Base-by-base conservation (phyloP, 2,113 vertebrate species). In the Chamaetylas fuelleborni region DNA sequence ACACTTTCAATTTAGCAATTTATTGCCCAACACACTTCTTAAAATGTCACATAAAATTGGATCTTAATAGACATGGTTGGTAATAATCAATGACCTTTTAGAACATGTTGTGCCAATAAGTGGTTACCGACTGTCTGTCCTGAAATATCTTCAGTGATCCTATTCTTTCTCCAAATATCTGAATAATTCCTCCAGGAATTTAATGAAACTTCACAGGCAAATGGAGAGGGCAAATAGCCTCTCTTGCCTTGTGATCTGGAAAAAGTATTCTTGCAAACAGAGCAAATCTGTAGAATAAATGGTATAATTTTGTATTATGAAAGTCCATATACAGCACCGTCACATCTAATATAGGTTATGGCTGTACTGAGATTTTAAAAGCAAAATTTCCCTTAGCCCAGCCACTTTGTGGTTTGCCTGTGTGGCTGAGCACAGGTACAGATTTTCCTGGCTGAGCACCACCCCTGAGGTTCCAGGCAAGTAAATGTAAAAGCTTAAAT, bases 71-170 rank as follows among this genome's bases (percentile, higher is more conserved):
- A 71, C 71, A 56, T 25, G 36, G 69, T 36, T 71, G 78, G 81
- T 90, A 95, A 93, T 91, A 93, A 86, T 77, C 93, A 91, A 89
- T 81, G 94, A 95, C 93, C 81, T 96, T 95, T 95, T 71, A 57
- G 79, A 50, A 90, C 40, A 43, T 74, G 79, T 28, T 71, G 34
- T 91, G 26, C 81, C 74, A 85, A 57, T 91, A 92, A 83, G 47
- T 58, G 53, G 24, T 66, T 86, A 60, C 58, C 82, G 74, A 58
- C 19, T 70, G 47, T 78, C 47, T 93, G 62, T 70, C 6, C 60
- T 88, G 67, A 91, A 91, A 93, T 88, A 72, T 73, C 38, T 70
- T 13, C 87, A 80, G 22, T 64, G 54, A 79, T 72, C 33, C 14
- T 80, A 36, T 83, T 80, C 56, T 90, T 91, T 72, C 42, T 80